Evolutionary conservation across 2,888 invertebrate species (phyloP).

Genomic region (Drosophila mimica): DNA sequence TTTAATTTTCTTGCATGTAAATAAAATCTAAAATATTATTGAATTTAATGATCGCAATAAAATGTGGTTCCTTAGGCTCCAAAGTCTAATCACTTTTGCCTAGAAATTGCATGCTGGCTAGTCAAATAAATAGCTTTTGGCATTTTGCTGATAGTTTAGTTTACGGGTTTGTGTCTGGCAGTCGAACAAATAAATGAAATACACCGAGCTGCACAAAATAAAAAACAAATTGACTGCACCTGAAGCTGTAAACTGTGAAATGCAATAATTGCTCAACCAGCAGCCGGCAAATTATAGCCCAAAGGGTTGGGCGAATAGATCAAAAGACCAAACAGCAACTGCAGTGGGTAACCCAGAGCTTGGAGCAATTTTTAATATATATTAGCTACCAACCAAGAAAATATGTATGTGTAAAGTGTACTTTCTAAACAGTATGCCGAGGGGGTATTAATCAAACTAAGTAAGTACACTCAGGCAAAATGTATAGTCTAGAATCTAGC

Average conservation of each 20-base stretch:
- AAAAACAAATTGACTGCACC: conserved; percentile 57
- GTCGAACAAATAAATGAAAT: conserved; percentile 14
- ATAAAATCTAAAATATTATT: not conserved
- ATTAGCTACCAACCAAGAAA: conserved; percentile 11
- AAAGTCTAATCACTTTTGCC: conserved; percentile 21
- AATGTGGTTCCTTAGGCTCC: not conserved
- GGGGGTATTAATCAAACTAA: not conserved
- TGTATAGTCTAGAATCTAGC: not conserved
- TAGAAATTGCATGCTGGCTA: conserved; percentile 13
- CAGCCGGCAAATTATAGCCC: conserved; percentile 37
- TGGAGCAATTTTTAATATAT: conserved; percentile 24
- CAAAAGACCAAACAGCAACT: conserved; percentile 17
- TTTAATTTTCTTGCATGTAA: not conserved
- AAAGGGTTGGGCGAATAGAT: conserved; percentile 53
- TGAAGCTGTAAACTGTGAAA: conserved; percentile 44
- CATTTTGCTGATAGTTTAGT: conserved; percentile 12
- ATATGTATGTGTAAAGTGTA: conserved; percentile 14
- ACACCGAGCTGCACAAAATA: conserved; percentile 23
- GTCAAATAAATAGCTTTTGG: conserved; percentile 48
- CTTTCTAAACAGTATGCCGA: conserved; percentile 33
- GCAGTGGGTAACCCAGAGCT: conserved; percentile 64
- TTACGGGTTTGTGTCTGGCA: conserved; percentile 15
- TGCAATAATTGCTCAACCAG: conserved; percentile 52
- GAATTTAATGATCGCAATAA: not conserved
- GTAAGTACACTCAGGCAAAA: conserved; percentile 1